Evolutionary conservation across 2,888 invertebrate genomes (phyloP), one percentile per base, ranked within the genome.

Genomic region (Epinotia bilunana): DNA sequence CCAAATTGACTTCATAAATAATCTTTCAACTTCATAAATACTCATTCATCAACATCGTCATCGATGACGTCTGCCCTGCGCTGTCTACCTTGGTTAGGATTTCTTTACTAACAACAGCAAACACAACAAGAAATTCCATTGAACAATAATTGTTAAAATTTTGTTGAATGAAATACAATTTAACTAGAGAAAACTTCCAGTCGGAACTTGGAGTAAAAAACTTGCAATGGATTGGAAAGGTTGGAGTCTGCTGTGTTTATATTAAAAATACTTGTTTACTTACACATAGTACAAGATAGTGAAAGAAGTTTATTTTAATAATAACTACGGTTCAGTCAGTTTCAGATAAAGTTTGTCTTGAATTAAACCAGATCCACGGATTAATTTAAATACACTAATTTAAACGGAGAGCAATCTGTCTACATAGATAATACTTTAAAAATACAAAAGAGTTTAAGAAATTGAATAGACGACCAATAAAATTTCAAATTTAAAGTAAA

Each of bases 401-500:
- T 33, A 33, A 33, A 7, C 33, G 7, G 33, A 33, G 33, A 33
- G 7, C 49, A 53, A n/a, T 53, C n/a, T 53, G n/a, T 53, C 53
- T 53, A 53, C 53, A n/a, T 7, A 53, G 53, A 53, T 49, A 16
- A n/a, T n/a, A 49, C n/a, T 53, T 61, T 49, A 2, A 46, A 46
- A 60, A 46, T 39, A 9, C 28, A 69, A 58, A 69, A 69, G 11
- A 20, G 16, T 58, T 43, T 39, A 18, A 58, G 20, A 58, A 46
- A 68, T 39, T 39, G 33, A 1, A 23, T 6, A 61, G 23, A 64
- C 2, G 49, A 33, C 18, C 13, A 20, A 2, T 65, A 12, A 65
- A 70, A 70, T 74, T 74, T 43, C 74, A 77, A 90, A 90, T 87
- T 85, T 84, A 89, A 91, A 86, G 86, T 88, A 90, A 91, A 91